Base-by-base conservation (phyloP, 2,888 invertebrate genomes). In the Perdita meconis region DNA sequence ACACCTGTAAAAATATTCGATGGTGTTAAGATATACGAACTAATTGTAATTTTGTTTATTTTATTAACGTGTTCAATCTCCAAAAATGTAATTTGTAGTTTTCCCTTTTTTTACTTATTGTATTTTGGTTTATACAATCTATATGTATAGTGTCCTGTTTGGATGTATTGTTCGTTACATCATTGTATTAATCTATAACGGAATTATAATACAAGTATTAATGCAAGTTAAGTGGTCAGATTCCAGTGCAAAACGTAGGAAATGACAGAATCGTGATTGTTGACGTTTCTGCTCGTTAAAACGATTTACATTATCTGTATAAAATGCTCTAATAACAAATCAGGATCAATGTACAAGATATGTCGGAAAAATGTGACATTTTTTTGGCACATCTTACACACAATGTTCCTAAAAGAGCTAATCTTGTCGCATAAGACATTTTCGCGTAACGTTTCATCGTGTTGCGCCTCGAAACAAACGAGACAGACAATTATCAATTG, bases 381-480 rank as follows among this genome's bases (percentile, higher is more conserved):
- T 78, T 73, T 66, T 59, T 73, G 50, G 19, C 61, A 66, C 47
- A 55, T 78, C 82, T 82, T 77, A 83, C 65, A 67, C 74, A 56
- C 51, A 74, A 81, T 69, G 79, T 83, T 82, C 80, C 80, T 84
- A 74, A 77, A 63, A 51, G 70, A 51, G 73, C 65, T 67, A n/a
- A 68, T 30, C 67, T 65, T 67, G 38, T 57, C 34, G 68, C 64
- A 61, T 74, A 65, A 74, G 44, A 76, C 57, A 63, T 74, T 66
- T 74, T 55, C n/a, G 24, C 38, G 53, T 61, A 38, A 80, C 59
- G 57, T 53, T 63, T 64, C 63, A 34, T 64, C 57, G 8, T 68
- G 60, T 71, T 57, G 44, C 44, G 30, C 51, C 63, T 73, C 38
- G 65, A 16, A 53, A 16, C 24, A 30, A 59, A 50, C 36, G 19